phyloP scores from a whole-genome alignment of 1,140 invertebrate genomes.

The Proctacanthus coquilletti region DNA sequence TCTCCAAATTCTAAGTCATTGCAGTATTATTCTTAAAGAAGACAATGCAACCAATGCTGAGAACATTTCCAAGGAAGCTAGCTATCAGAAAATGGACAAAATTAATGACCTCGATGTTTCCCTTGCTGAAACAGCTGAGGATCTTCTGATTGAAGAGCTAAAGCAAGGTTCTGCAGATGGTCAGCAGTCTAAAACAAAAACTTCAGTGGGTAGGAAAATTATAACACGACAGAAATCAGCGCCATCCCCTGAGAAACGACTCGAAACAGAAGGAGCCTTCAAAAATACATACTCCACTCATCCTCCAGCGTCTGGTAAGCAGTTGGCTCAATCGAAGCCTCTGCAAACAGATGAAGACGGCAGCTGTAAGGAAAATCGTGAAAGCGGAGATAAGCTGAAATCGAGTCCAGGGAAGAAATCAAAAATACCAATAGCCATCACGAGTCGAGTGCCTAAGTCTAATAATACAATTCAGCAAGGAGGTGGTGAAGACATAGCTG shows the following conservation, averaged over 20 bases:
- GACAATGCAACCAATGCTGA: conserved; percentile 13
- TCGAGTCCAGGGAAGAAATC: conserved; percentile 25
- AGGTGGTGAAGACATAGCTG: conserved; percentile 25
- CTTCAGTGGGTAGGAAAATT: conserved; percentile 7
- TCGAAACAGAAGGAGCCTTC: conserved; percentile 5
- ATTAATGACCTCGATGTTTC: conserved; percentile 13
- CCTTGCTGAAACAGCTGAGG: conserved; percentile 23
- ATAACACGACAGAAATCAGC: conserved; percentile 25
- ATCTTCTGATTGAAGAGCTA: conserved; percentile 24
- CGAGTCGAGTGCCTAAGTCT: conserved; percentile 2
- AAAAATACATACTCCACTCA: conserved; percentile 20
- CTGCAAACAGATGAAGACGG: conserved; percentile 14
- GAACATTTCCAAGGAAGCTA: no score
- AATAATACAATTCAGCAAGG: conserved; percentile 20
- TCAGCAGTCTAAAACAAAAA: conserved; percentile 14
- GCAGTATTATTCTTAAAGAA: conserved; percentile 29
- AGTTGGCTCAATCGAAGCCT: no score
- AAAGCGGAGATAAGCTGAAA: conserved; percentile 10
- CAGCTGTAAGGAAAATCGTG: conserved; percentile 4
- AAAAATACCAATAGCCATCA: conserved; percentile 25
- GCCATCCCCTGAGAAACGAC: conserved; percentile 12
- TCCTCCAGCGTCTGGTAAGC: conserved; percentile 17
- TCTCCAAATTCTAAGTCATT: conserved; percentile 56
- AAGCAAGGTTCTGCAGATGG: conserved; percentile 17
- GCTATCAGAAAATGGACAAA: neutral